A percentile compares a stretch with the other conserved stretches of the same genome.
Conservation (phyloP, 2,888 invertebrate genomes). For the Synergus japonicus region DNA sequence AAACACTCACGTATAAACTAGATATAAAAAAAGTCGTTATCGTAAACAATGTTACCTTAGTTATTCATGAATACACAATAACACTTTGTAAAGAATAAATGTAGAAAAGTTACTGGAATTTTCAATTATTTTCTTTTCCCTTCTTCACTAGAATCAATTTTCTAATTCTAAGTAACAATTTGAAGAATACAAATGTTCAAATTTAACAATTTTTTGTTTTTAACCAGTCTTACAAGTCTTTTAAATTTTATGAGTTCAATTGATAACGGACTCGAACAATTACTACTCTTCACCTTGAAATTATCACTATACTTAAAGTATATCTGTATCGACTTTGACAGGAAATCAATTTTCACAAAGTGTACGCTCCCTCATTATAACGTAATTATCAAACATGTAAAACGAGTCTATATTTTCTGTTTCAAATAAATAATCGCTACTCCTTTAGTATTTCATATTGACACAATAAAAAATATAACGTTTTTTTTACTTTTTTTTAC, state of each 20-base stretch:
- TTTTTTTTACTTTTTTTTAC: background rate
- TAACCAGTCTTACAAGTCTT: background rate
- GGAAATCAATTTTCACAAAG: background rate
- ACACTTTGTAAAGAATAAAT: no score
- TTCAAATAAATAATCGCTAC: no score
- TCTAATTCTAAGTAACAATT: no score
- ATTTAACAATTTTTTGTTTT: background rate
- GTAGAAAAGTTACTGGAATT: no score
- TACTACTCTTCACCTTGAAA: conserved; percentile 13
- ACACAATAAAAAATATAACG: background rate
- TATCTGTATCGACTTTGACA: background rate
- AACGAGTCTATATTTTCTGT: background rate
- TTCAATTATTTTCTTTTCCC: no score
- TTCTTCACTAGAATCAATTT: no score
- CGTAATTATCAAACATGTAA: background rate
- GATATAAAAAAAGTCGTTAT: no score
- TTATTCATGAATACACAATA: no score
- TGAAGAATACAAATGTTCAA: background rate
- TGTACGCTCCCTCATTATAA: background rate
- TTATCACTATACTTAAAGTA: background rate
- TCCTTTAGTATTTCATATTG: no score
- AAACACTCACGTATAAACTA: no score
- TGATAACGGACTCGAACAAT: background rate
- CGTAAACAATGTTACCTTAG: no score
- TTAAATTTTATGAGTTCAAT: background rate